These are phyloP conservation scores for Sciurus vulgaris DNA, from an alignment of 2,797 vertebrate genomes.

Conservation along the genomic window DNA sequence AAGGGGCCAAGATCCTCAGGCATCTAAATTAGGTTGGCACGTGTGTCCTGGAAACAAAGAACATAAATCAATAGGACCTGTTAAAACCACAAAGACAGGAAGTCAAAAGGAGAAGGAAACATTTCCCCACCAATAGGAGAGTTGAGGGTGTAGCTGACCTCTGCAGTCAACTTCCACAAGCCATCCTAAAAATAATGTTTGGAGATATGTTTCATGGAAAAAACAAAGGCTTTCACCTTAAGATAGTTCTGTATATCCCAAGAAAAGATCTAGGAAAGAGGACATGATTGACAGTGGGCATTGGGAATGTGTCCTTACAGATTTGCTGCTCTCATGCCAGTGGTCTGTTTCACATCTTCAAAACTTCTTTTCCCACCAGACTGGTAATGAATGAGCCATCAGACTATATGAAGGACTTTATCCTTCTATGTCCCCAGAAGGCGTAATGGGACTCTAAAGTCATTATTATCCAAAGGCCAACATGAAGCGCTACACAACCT, in stretches of 20 bases:
- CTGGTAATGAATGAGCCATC: background rate
- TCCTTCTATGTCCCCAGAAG: background rate
- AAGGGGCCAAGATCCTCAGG: background rate
- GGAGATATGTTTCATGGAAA: background rate
- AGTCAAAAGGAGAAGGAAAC: background rate
- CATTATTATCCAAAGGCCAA: too few relatives aligned
- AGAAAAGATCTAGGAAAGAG: background rate
- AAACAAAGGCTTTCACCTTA: background rate
- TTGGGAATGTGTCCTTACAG: background rate
- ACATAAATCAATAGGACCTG: background rate
- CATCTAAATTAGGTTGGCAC: background rate
- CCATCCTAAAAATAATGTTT: background rate
- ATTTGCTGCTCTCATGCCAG: background rate
- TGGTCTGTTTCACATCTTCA: background rate
- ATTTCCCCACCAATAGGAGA: background rate
- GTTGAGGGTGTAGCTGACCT: fast-evolving
- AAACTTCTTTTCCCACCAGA: background rate
- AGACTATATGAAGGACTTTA: too few relatives aligned
- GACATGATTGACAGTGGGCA: background rate
- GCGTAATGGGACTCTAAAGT: background rate
- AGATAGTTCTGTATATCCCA: background rate
- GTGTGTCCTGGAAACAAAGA: background rate
- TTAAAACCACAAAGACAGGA: background rate
- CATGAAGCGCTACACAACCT: background rate
- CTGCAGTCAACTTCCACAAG: background rate